phyloP scores from a whole-genome alignment of 2,113 vertebrate species.

The Petrocephalus zakoni region DNA sequence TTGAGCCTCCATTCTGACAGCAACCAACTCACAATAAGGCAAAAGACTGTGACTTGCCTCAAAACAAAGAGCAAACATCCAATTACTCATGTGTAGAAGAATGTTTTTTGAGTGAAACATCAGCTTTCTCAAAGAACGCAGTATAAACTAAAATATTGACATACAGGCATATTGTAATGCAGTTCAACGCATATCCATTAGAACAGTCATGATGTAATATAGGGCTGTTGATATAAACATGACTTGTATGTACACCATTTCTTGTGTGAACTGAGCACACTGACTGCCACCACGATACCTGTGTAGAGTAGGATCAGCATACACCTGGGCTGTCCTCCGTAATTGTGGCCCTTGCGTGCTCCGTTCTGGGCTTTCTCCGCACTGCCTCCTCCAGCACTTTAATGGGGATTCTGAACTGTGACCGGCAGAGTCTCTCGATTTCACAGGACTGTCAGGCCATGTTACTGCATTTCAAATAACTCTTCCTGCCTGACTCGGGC shows the following conservation, averaged over 20 bases:
- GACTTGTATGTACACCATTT: neutral
- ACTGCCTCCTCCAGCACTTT: slow-evolving; percentile 34
- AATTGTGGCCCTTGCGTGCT: slow-evolving; percentile 25
- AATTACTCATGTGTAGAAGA: neutral
- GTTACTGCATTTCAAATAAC: slow-evolving; percentile 42
- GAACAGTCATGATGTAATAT: neutral
- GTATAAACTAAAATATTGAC: neutral
- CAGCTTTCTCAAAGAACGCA: neutral
- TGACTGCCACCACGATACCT: neutral
- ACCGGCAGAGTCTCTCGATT: slow-evolving; percentile 44
- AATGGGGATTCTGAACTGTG: slow-evolving; percentile 49
- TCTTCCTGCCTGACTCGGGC: slow-evolving; percentile 29
- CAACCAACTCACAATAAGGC: neutral
- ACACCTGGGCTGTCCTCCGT: slow-evolving; percentile 7
- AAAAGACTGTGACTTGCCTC: neutral
- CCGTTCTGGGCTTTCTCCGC: neutral
- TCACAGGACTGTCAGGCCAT: slow-evolving; percentile 47
- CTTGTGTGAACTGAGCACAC: neutral
- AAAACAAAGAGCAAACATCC: neutral
- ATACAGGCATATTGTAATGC: neutral
- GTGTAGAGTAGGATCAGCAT: neutral
- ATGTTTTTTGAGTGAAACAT: neutral
- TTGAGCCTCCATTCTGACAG: neutral
- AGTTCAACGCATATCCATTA: neutral
- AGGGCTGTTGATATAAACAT: neutral